Percentiles rank a stretch among this genome's conserved stretches.
phyloP scores from a whole-genome alignment of 2,797 vertebrate species.

The Ptychadena robeensis region DNA sequence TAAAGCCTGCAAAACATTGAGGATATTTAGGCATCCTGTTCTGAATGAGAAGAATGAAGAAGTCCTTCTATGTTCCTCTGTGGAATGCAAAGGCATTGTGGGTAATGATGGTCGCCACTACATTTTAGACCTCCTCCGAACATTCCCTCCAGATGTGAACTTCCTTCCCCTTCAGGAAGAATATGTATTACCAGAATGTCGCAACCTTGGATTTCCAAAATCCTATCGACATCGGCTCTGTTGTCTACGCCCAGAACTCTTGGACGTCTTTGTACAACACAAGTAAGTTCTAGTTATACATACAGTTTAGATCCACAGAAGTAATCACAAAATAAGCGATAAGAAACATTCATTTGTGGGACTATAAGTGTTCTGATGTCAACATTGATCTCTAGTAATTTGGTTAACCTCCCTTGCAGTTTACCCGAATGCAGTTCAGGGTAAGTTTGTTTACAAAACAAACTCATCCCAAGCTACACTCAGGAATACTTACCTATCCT shows the following conservation, averaged over 20 bases:
- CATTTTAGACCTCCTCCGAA: constrained; percentile 80
- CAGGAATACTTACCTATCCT: too few species aligned
- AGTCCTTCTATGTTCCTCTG: constrained; percentile 75
- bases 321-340: background rate
- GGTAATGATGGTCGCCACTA: constrained; percentile 82
- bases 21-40: constrained; percentile 54
- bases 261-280: constrained; percentile 78
- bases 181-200: constrained; percentile 70
- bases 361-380: background rate
- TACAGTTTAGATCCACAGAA: background rate
- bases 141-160: constrained; percentile 80
- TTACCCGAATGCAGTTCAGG: too few species aligned
- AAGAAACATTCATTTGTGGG: too few species aligned
- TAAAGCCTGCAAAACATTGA: constrained; percentile 51
- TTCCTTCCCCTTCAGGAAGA: constrained; percentile 68
- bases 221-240: constrained; percentile 77
- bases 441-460: too few species aligned
- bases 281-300: constrained; percentile 76
- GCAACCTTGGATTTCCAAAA: constrained; percentile 66
- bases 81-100: constrained; percentile 80
- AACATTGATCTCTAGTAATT: background rate
- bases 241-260: constrained; percentile 78
- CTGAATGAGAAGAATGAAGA: constrained; percentile 53
- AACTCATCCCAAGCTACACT: too few species aligned
- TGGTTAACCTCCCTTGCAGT: too few species aligned